phyloP scores from a whole-genome alignment of 2,797 vertebrate genomes.

The Esox masquinongy region DNA sequence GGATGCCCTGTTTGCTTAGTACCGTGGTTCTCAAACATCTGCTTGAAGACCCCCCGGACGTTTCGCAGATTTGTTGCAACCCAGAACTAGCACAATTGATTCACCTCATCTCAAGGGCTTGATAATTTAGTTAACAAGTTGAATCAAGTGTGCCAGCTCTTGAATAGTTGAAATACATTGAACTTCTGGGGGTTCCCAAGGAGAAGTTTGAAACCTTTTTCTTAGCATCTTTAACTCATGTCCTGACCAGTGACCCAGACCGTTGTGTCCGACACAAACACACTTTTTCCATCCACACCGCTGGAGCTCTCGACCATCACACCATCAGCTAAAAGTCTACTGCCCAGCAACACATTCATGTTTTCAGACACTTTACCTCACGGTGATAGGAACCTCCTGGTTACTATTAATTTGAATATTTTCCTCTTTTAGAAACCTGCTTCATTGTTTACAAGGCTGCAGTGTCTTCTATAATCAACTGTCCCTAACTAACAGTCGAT shows the following conservation, averaged over 20 bases:
- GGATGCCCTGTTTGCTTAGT: conserved; percentile 89
- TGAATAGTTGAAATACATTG: background rate
- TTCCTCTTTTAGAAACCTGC: conserved; percentile 1
- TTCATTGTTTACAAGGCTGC: background rate
- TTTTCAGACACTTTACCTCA: conserved; percentile 1
- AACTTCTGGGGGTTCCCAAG: background rate
- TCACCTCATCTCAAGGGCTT: background rate
- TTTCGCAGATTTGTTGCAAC: background rate
- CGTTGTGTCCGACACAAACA: conserved; percentile 27
- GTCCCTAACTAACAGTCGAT: background rate
- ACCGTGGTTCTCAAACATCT: conserved; percentile 35
- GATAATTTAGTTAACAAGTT: conserved; percentile 2
- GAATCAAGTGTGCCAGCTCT: background rate
- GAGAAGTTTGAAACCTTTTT: background rate
- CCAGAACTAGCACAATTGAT: background rate
- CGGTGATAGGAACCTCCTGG: conserved; percentile 23
- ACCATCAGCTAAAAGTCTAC: background rate
- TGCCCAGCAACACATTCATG: conserved; percentile 15
- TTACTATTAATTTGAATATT: conserved; percentile 31
- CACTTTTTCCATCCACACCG: background rate
- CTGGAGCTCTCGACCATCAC: background rate
- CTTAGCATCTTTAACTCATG: conserved; percentile 37
- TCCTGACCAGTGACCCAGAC: conserved; percentile 41
- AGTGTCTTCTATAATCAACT: background rate
- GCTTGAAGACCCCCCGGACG: background rate